phyloP scores from a whole-genome alignment of 2,888 invertebrate species.

The Periphyllus acericola region DNA sequence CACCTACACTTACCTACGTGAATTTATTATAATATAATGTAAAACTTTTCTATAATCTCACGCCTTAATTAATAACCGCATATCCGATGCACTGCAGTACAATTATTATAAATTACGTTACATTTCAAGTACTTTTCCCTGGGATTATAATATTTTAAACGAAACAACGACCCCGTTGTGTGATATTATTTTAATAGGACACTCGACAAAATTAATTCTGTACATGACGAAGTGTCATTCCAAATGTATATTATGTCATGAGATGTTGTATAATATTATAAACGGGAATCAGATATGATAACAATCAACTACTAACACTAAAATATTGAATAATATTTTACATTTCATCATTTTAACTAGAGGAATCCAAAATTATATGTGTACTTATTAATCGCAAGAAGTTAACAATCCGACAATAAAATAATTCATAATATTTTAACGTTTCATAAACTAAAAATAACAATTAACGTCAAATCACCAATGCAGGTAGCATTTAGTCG shows the following conservation, averaged over 20 bases:
- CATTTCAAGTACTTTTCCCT: slow-evolving; percentile 19
- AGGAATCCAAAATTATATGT: too few relatives aligned
- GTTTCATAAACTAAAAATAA: too few relatives aligned
- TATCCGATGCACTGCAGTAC: neutral
- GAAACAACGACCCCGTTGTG: slow-evolving; percentile 9
- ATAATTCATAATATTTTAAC: too few relatives aligned
- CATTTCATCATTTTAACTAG: too few relatives aligned
- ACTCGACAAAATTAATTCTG: slow-evolving; percentile 28
- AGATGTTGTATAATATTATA: slow-evolving; percentile 12
- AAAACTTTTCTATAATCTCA: slow-evolving; percentile 9
- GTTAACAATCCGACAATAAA: too few relatives aligned
- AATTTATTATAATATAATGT: neutral
- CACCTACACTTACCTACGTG: neutral
- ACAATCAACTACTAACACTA: neutral
- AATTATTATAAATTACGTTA: slow-evolving; percentile 18
- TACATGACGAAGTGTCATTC: neutral
- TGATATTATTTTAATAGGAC: slow-evolving; percentile 33
- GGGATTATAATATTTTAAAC: slow-evolving; percentile 8
- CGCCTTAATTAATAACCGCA: neutral
- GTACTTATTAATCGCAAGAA: too few relatives aligned
- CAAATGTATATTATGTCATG: neutral
- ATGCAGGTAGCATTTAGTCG: too few relatives aligned
- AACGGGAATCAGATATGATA: neutral
- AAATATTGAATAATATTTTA: neutral
- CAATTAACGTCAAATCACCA: too few relatives aligned